These are phyloP conservation scores for Isichthys henryi DNA, from an alignment of 2,113 vertebrate genomes.

Conservation along the genomic window DNA sequence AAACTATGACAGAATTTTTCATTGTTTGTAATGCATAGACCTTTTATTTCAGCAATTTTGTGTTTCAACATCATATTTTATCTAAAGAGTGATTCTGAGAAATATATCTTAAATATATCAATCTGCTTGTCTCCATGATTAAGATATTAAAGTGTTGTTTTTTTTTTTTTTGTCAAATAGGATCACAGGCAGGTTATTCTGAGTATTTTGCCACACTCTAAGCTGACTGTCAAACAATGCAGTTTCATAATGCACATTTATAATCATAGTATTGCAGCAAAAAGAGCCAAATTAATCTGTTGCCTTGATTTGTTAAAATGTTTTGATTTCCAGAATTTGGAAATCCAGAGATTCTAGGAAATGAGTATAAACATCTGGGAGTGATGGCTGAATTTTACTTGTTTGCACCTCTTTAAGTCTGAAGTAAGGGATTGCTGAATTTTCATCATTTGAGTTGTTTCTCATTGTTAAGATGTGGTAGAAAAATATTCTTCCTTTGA, in stretches of 20 bases:
- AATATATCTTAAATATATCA: not conserved
- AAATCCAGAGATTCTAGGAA: not conserved
- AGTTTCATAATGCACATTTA: not conserved
- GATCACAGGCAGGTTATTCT: not conserved
- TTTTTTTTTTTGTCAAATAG: not conserved
- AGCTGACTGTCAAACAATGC: not conserved
- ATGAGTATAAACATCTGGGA: not conserved
- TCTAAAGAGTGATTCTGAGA: not conserved
- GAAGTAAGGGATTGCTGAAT: not conserved
- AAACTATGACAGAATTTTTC: not conserved
- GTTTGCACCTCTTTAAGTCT: not conserved
- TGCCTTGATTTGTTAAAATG: not conserved
- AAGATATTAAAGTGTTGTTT: not conserved
- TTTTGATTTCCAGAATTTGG: not conserved
- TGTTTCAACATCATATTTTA: not conserved
- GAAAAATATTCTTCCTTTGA: not conserved
- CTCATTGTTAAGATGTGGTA: constrained; percentile 3
- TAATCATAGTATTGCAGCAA: not conserved
- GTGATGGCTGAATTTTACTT: not conserved
- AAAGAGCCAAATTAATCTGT: not conserved
- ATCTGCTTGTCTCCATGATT: not conserved
- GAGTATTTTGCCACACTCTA: not conserved
- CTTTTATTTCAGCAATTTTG: not conserved
- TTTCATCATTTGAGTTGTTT: not conserved
- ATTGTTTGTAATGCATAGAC: not conserved